Evolutionary conservation across 2,113 vertebrate species (phyloP), one percentile per base, ranked within the genome.

Genomic region (Promerops cafer): DNA sequence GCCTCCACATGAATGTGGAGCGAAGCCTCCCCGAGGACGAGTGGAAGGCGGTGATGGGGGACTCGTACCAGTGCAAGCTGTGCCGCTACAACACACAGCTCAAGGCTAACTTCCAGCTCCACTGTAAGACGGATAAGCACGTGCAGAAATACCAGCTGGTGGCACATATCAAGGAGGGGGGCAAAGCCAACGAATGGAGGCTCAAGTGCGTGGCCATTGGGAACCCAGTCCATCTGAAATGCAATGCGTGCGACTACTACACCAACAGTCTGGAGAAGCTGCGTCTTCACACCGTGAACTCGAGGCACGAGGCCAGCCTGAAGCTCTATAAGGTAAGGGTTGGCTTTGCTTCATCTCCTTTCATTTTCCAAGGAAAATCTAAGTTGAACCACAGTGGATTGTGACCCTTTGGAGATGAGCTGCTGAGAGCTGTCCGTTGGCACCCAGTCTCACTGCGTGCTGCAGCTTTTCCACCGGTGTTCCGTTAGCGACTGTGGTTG

Each of bases 201-300:
- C 98, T 99, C 92, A 99, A 99, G 96, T 99, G 99, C 4, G 99
- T 99, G 95, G 99, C 99, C 97, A 99, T 99, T 40, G 99, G 99
- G 93, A 99, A 99, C 93, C 99, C 99, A 0, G 99, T 99, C 89
- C 99, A 99, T 96, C 98, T 99, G 95, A 99, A 99, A 89, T 99
- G 99, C 98, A 99, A 99, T 0, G 99, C 99, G 27, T 99, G 99
- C 0, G 99, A 99, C 98, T 99, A 99, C 97, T 99, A 99, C 97
- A 99, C 99, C 78, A 99, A 99, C 97, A 99, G 99, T 93, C 96
- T 99, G 96, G 99, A 99, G 98, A 99, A 99, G 98, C 98, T 99
- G 86, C 98, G 99, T 81, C 98, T 99, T 96, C 99, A 99, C 98
- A 99, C 99, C 0, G 99, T 99, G 91, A 99, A 99, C 97, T 98